Conservation (phyloP, 2,888 invertebrate species). For the Adela reaumurella region DNA sequence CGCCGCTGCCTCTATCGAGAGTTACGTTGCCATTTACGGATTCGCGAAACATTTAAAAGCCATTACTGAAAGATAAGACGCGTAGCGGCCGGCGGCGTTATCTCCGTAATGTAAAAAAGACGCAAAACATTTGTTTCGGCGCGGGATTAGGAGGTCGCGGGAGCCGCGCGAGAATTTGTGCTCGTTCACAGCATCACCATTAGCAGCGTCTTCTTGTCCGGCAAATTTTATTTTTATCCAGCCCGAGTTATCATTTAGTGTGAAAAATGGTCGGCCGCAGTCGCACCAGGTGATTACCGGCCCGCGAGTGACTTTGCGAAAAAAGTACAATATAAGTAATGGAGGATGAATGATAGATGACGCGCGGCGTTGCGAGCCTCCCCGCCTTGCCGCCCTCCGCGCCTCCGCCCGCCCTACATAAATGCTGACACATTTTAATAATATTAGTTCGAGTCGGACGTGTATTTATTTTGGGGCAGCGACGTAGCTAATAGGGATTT, state of each 20-base stretch:
- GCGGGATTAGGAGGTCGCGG: neutral
- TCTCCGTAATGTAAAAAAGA: constrained; percentile 2
- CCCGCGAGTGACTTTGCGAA: constrained; percentile 53
- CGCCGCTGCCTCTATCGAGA: neutral
- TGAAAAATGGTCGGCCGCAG: constrained; percentile 51
- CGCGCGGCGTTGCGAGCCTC: constrained; percentile 24
- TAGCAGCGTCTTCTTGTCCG: constrained; percentile 49
- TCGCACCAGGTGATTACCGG: constrained; percentile 56
- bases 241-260: constrained; percentile 52
- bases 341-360: constrained; percentile 57
- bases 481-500: constrained; percentile 48
- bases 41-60: neutral
- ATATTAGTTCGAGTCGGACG: constrained; percentile 47
- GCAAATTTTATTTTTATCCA: constrained; percentile 55
- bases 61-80: neutral
- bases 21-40: neutral
- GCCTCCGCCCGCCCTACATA: constrained; percentile 22
- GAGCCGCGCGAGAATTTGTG: constrained; percentile 19
- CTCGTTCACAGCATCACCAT: constrained; percentile 43
- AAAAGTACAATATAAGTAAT: constrained; percentile 58
- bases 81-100: neutral
- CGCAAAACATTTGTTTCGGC: neutral
- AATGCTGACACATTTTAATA: constrained; percentile 57
- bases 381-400: constrained; percentile 17
- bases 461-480: constrained; percentile 48